Evolutionary conservation across 2,888 invertebrate species (phyloP).

Genomic region (Coelogynopora nodosa): DNA sequence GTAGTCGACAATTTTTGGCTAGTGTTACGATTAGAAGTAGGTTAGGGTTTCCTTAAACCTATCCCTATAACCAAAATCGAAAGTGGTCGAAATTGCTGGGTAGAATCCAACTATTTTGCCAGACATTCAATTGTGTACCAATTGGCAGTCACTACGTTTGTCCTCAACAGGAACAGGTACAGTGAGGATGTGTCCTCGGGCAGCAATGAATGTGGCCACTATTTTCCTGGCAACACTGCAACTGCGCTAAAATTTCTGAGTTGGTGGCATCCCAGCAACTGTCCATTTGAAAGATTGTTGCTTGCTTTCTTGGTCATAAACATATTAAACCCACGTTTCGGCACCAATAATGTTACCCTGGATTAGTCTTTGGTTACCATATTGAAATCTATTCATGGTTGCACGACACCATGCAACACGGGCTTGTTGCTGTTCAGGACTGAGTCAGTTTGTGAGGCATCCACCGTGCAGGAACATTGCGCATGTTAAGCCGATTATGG

Average conservation of each 20-base stretch:
- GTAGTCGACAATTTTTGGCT: not conserved
- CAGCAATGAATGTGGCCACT: not conserved
- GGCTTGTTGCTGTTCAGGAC: not conserved
- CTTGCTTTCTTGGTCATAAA: not conserved
- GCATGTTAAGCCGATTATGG: not conserved
- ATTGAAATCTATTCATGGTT: not conserved
- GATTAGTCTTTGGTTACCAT: too few species aligned
- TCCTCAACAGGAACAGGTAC: not conserved
- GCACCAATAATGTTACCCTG: too few species aligned
- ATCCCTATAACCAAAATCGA: too few species aligned
- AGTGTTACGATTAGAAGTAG: too few species aligned
- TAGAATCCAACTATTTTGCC: not conserved
- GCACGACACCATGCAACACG: not conserved
- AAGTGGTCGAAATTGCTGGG: too few species aligned
- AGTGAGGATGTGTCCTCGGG: not conserved
- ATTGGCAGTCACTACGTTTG: not conserved
- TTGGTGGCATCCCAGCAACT: not conserved
- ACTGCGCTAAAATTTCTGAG: not conserved
- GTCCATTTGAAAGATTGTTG: not conserved
- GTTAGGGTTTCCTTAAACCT: too few species aligned
- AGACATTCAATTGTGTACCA: not conserved
- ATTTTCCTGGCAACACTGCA: not conserved
- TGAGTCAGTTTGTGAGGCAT: not conserved
- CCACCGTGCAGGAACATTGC: not conserved
- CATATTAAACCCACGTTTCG: too few species aligned